Evolutionary conservation across 2,797 vertebrate species (phyloP).

Genomic region (Podarcis siculus): DNA sequence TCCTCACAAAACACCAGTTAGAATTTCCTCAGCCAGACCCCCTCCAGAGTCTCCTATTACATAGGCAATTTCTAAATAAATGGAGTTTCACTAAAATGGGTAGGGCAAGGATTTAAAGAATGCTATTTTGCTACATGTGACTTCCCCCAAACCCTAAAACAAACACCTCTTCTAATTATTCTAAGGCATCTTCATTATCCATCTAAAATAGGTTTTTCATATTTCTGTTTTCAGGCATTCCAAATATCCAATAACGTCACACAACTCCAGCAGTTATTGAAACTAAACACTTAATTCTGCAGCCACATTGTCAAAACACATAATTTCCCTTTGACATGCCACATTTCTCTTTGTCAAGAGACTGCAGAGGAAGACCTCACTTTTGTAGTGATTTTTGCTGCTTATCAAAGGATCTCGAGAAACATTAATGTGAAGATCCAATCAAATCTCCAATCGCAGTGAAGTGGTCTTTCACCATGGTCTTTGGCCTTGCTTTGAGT

Average conservation of each 20-base stretch:
- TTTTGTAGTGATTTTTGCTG: slow-evolving; percentile 8
- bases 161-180: neutral
- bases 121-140: neutral
- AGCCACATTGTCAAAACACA: neutral
- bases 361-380: neutral
- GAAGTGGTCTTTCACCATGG: neutral
- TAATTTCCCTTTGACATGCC: neutral
- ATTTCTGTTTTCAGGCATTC: neutral
- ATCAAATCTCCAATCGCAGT: neutral
- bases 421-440: neutral
- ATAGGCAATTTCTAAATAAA: neutral
- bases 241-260: neutral
- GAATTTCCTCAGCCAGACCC: neutral
- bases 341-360: neutral
- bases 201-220: neutral
- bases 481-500: neutral
- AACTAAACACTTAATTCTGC: neutral
- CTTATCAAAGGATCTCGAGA: neutral
- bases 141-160: neutral
- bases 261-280: neutral
- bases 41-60: neutral
- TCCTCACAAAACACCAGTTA: neutral
- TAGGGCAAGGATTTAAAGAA: neutral
- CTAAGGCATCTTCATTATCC: neutral
- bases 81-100: neutral